Conservation (phyloP, 2,113 vertebrate species). For the Regulus satrapa region DNA sequence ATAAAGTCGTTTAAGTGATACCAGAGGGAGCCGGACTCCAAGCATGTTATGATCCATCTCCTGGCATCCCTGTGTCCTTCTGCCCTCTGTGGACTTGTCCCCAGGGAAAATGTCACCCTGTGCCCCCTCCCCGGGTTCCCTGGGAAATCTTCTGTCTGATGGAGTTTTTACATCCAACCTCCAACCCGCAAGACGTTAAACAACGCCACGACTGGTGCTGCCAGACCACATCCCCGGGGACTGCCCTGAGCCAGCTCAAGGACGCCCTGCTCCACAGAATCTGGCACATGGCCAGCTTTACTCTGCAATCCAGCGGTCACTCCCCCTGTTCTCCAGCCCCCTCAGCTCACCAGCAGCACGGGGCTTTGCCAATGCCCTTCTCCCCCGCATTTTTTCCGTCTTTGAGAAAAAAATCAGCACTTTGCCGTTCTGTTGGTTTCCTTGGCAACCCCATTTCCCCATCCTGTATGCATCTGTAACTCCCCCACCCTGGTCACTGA, state of each 20-base stretch:
- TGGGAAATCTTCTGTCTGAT: background rate
- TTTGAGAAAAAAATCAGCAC: background rate
- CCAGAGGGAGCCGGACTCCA: background rate
- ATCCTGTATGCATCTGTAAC: background rate
- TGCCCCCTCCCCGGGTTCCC: background rate
- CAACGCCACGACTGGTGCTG: background rate
- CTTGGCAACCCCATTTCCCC: conserved; percentile 38
- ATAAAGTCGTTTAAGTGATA: background rate
- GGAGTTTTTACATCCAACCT: background rate
- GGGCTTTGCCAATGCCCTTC: background rate
- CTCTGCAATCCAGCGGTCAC: background rate
- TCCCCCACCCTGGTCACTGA: accelerated
- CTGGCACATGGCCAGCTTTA: accelerated
- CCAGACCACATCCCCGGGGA: background rate
- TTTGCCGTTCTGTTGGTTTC: conserved; percentile 22
- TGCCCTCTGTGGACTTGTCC: background rate
- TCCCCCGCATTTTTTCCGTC: background rate
- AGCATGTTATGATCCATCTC: background rate
- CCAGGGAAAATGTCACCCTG: background rate
- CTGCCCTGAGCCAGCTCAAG: background rate
- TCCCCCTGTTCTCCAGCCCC: accelerated
- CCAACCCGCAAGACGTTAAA: background rate
- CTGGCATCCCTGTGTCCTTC: background rate
- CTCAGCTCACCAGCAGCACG: accelerated
- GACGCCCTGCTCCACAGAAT: background rate